Evolutionary conservation across 2,113 vertebrate genomes (phyloP).

Genomic region (Gambusia affinis): DNA sequence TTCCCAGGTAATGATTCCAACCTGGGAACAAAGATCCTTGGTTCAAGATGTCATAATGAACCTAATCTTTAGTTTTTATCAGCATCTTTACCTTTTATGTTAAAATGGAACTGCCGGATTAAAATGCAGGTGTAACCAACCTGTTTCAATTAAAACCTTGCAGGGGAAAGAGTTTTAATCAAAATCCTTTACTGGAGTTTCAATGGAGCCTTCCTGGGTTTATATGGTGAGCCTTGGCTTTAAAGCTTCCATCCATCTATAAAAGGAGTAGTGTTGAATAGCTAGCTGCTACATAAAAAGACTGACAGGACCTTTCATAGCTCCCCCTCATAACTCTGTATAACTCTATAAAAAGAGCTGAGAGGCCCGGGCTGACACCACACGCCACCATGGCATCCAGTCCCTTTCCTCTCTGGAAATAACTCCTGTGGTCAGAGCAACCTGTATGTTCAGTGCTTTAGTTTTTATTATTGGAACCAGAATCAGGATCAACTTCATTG

Average conservation of each 20-base stretch:
- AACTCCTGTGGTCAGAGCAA: slow-evolving; percentile 36
- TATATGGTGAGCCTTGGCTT: slow-evolving; percentile 27
- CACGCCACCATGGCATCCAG: slow-evolving; percentile 27
- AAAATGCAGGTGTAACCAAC: background rate
- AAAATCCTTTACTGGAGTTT: background rate
- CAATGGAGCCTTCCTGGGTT: slow-evolving; percentile 4
- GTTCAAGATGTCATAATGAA: too few species aligned
- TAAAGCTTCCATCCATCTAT: slow-evolving; percentile 36
- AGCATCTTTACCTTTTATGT: background rate
- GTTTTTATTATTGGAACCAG: background rate
- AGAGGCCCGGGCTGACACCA: background rate
- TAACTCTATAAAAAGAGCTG: slow-evolving; percentile 45
- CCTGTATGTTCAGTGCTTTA: slow-evolving; percentile 26
- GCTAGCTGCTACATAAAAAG: slow-evolving; percentile 25
- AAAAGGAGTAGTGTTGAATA: slow-evolving; percentile 32
- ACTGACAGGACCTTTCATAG: slow-evolving; percentile 10
- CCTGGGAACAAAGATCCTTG: too few species aligned
- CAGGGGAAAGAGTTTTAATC: background rate
- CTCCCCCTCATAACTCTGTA: slow-evolving; percentile 22
- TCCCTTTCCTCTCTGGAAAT: slow-evolving; percentile 49
- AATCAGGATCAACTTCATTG: too few species aligned
- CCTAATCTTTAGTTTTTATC: background rate
- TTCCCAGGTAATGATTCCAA: too few species aligned
- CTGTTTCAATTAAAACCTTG: background rate
- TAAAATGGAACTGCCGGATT: background rate